phyloP scores from a whole-genome alignment of 2,113 vertebrate species.

The Boulengeromyrus knoepffleri region DNA sequence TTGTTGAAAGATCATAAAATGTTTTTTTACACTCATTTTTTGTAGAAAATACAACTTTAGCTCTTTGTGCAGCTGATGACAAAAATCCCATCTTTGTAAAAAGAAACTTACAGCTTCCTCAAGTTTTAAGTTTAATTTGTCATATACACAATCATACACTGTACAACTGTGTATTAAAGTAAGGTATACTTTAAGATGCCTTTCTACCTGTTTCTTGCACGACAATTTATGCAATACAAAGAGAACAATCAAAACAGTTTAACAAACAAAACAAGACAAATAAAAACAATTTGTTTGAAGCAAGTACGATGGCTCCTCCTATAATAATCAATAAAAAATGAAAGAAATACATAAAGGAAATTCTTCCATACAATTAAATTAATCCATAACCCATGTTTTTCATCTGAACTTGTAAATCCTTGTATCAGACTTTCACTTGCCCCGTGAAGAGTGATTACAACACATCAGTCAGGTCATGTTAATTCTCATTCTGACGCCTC shows the following conservation, averaged over 20 bases:
- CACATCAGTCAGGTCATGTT: neutral
- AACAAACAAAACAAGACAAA: neutral
- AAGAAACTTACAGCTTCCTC: neutral
- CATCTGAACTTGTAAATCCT: neutral
- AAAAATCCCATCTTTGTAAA: neutral
- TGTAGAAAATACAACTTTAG: neutral
- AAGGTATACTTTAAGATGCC: neutral
- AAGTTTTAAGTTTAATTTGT: neutral
- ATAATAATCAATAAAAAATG: neutral
- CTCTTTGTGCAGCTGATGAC: neutral
- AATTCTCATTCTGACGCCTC: neutral
- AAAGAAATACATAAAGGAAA: neutral
- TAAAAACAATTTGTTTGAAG: neutral
- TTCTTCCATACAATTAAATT: neutral
- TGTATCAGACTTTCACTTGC: neutral
- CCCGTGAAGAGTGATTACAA: neutral
- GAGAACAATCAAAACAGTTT: neutral
- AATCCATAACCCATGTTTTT: neutral
- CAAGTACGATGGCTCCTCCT: neutral
- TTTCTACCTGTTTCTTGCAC: neutral
- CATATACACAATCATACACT: neutral
- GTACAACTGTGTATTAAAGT: neutral
- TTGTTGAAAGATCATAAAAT: neutral
- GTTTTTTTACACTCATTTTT: neutral
- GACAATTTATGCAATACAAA: neutral